Base-by-base conservation (phyloP, 2,888 invertebrate genomes). In the Sarcophaga carnaria region DNA sequence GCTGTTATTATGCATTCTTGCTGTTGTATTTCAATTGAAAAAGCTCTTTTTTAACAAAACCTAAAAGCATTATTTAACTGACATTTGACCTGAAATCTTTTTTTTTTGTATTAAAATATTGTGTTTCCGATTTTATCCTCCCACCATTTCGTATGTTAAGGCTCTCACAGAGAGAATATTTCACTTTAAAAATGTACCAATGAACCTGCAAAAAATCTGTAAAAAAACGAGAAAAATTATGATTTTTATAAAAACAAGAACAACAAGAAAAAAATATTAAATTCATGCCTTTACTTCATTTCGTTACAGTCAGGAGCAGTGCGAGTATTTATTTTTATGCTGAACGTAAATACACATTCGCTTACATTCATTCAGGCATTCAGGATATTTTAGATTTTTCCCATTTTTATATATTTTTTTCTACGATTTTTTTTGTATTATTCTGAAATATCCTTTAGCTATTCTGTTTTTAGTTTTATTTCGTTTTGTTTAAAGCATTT, bases 381-480 rank as follows among this genome's bases (percentile, higher is more conserved):
- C 14, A 14, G 4, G 14, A 4, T 54, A 54, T 54, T 54, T 54
- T 54, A 17, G 14, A 54, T 14, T 54, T 49, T 14, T 54, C 14
- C 54, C 54, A 17, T 54, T 54, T 54, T 54, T 54, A 0, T 14
- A 37, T 37, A 37, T 1, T 3, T 54, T 17, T 17, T 17, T 54
- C 0, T 54, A 37, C 37, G 37, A 37, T 8, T 37, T 37, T 37
- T 37, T 22, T 22, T 22, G 22, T 37, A 37, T 37, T 37, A 37
- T 45, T 14, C 25, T 37, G 20, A 60, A 62, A 74, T 62, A 45
- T 60, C 74, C 74, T 63, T 62, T 12, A 74, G 74, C 63, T n/a
- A 47, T 74, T 62, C 62, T 62, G 69, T 25, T 47, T 69, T 69
- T 20, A 14, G 17, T 54, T 49, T 63, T 63, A 47, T 74, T 63